Base-by-base conservation (phyloP, 2,888 invertebrate species). In the Mimas tiliae region DNA sequence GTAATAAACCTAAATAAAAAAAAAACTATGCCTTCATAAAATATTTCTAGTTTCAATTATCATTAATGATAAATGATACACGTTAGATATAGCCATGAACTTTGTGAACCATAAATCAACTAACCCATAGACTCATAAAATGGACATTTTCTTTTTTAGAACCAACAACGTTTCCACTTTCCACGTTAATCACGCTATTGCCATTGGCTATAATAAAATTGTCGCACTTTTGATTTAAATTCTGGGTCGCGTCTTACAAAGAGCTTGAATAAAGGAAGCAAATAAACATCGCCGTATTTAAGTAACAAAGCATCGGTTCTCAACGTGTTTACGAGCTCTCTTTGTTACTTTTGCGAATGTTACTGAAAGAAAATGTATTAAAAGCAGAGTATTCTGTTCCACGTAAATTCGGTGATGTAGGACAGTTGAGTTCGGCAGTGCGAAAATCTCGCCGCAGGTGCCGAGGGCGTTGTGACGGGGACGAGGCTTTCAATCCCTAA, bases 341-440 rank as follows among this genome's bases (percentile, higher is more conserved):
- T 70, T 70, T 72, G 72, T 70, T 68, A 66, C 66, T 14, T 47
- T 55, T 45, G 8, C 12, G 34, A 63, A 63, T 63, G 63, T 63
- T 48, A 65, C 62, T 63, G 53, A 64, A 67, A 68, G 65, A 70
- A 64, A 67, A 66, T 63, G 62, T 62, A 64, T 63, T 66, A 63
- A 66, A 66, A 63, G 33, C 52, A 47, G 34, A n/a, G 16, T 47
- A 66, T 65, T 58, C 48, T 50, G 48, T 45, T 58, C 34, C 21
- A 58, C 58, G 58, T 58, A 12, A 42, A 58, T 42, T 38, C 11
- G 42, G 42, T 38, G 58, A 38, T 6, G 58, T 8, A 11, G 34
- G 9, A n/a, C n/a, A n/a, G n/a, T n/a, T n/a, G n/a, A n/a, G n/a
- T n/a, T n/a, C n/a, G n/a, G n/a, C n/a, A n/a, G n/a, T n/a, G n/a